Percentiles rank a stretch among this genome's conserved stretches.
Evolutionary conservation across 2,888 invertebrate genomes (phyloP).

Genomic region (Endotricha flammealis): DNA sequence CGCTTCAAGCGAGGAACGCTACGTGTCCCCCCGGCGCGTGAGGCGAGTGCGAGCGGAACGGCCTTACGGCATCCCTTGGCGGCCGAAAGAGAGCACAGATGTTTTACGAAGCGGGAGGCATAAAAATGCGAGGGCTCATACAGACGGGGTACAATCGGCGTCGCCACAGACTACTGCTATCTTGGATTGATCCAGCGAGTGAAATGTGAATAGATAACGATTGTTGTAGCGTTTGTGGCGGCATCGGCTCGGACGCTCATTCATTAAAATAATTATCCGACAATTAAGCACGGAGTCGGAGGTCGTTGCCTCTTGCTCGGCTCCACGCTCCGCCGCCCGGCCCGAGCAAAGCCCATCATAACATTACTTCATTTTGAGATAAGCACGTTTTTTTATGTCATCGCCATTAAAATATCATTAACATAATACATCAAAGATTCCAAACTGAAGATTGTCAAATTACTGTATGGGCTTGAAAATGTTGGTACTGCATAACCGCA

Average conservation of each 20-base stretch:
- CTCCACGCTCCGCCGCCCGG: slow-evolving; percentile 21
- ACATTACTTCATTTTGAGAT: slow-evolving; percentile 9
- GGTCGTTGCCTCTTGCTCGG: slow-evolving; percentile 50
- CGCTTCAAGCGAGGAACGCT: slow-evolving; percentile 49
- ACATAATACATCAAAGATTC: no score
- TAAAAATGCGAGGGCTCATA: slow-evolving; percentile 63
- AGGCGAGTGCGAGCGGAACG: slow-evolving; percentile 47
- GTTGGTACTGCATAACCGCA: no score
- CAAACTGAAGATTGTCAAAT: no score
- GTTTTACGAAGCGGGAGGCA: slow-evolving; percentile 50
- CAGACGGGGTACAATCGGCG: slow-evolving; percentile 40
- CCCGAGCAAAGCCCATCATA: slow-evolving; percentile 5
- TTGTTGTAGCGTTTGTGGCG: slow-evolving; percentile 44
- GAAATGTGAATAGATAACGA: slow-evolving; percentile 46
- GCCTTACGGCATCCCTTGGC: slow-evolving; percentile 9
- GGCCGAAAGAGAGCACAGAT: slow-evolving; percentile 31
- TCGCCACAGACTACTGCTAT: slow-evolving; percentile 36
- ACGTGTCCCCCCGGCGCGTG: slow-evolving; percentile 58
- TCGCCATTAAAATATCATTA: slow-evolving; percentile 1
- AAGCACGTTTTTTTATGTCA: slow-evolving; percentile 2
- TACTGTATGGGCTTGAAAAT: no score
- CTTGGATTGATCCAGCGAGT: slow-evolving; percentile 56
- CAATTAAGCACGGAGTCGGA: slow-evolving; percentile 49
- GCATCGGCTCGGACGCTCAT: slow-evolving; percentile 46
- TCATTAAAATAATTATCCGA: slow-evolving; percentile 60